A percentile compares a stretch with the other conserved stretches of the same genome.
Conservation (phyloP, 2,797 vertebrate species). For the Gambelia wislizenii region DNA sequence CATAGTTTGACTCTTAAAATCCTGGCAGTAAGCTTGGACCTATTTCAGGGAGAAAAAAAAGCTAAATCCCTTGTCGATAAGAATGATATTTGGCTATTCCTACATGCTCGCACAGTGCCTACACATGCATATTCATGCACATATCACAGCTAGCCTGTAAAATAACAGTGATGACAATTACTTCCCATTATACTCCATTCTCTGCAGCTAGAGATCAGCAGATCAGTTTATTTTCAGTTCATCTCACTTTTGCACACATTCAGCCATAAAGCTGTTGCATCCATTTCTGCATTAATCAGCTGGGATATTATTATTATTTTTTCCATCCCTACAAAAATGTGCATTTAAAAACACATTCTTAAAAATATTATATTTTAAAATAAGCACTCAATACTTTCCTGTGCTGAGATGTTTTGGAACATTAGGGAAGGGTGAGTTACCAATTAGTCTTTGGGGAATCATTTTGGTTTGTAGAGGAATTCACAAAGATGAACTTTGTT, state of each 20-base stretch:
- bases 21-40: neutral
- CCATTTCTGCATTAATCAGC: neutral
- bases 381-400: neutral
- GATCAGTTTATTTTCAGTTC: neutral
- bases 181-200: neutral
- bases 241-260: neutral
- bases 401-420: neutral
- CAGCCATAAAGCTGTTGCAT: neutral
- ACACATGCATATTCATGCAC: neutral
- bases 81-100: conserved; percentile 3
- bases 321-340: neutral
- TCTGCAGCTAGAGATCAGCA: neutral
- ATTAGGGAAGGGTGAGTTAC: neutral
- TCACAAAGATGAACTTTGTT: neutral
- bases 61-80: neutral
- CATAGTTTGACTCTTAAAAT: neutral
- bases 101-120: neutral
- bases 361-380: neutral
- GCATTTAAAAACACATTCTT: neutral
- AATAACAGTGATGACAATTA: conserved; percentile 22
- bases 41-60: conserved; percentile 25
- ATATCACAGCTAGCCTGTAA: conserved; percentile 1
- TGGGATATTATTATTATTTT: neutral
- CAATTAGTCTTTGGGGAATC: neutral
- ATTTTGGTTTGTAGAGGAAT: neutral